phyloP scores from a whole-genome alignment of 2,113 vertebrate species.

The Semnornis frantzii region DNA sequence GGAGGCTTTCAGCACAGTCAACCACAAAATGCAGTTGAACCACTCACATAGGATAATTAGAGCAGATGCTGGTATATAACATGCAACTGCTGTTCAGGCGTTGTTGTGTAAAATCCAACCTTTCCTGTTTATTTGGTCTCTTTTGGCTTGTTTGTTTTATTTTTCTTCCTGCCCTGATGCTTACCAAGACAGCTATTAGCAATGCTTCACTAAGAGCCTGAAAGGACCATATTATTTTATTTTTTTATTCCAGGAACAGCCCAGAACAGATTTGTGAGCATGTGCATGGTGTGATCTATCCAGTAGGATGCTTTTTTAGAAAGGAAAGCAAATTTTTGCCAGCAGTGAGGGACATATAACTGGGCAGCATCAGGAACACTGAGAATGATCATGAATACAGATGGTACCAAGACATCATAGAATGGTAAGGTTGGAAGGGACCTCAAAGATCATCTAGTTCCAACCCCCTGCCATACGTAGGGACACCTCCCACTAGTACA shows the following conservation, averaged over 20 bases:
- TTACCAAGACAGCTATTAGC: background rate
- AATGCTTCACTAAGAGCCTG: background rate
- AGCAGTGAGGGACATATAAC: background rate
- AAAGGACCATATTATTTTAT: background rate
- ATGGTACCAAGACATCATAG: background rate
- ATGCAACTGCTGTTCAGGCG: conserved; percentile 21
- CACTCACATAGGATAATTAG: conserved; percentile 27
- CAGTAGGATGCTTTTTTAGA: background rate
- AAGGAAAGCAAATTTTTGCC: background rate
- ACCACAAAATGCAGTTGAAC: conserved; percentile 57
- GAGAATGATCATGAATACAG: background rate
- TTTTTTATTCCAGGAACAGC: background rate
- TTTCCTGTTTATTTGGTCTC: conserved; percentile 1
- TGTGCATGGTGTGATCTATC: background rate
- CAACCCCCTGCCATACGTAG: too few species aligned
- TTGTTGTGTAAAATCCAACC: conserved; percentile 37
- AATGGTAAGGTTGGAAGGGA: too few species aligned
- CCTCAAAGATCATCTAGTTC: too few species aligned
- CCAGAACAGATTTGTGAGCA: background rate
- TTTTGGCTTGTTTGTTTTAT: background rate
- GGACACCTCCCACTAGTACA: too few species aligned
- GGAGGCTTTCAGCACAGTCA: conserved; percentile 58
- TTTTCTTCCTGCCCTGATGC: background rate
- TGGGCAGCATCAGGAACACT: background rate
- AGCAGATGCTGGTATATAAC: conserved; percentile 57